Base-by-base conservation (phyloP, 2,888 invertebrate species). In the Cryptophagus acutangulus region DNA sequence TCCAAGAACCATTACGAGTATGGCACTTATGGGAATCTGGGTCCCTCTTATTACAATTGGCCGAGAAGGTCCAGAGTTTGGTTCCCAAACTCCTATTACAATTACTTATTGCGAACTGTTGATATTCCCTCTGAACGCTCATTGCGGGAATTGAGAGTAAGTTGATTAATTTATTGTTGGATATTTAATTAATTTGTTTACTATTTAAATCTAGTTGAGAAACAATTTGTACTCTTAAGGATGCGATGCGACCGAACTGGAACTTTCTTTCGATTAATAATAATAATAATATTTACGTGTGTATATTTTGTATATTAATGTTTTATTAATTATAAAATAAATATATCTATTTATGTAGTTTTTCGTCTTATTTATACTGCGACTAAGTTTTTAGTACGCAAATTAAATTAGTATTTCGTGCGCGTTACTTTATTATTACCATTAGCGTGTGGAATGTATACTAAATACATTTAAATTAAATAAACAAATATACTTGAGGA, bases 21-120 rank as follows among this genome's bases (percentile, higher is more conserved):
- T 39, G 56, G 52, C 42, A 57, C 55, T 16, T 58, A 58, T 39
- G 44, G 57, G 41, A 57, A 55, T 5, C 36, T 57, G 4, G 52
- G 54, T 37, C 54, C 54, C 33, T n/a, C n/a, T n/a, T 49, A 58
- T 26, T 36, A 40, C 8, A 52, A 58, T 25, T 58, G 57, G 57
- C 55, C 57, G 4, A 40, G 53, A 3, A 58, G 49, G 17, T 39
- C 50, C 1, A 54, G 57, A 35, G 57, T 56, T 35, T 52, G 52
- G 50, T 55, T 50, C 37, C 57, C 57, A 8, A 34, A 49, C 16
- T 56, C 58, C 2, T 57, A 56, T 28, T 48, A 49, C 54, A 54
- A 57, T 41, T 56, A 56, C 28, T 43, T 54, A 41, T 44, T 45
- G 24, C 13, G 12, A 13, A 10, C 31, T 15, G 14, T 15, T 12